These are phyloP conservation scores for Hormiphora californensis DNA, from an alignment of 37 sponge, comb jelly and placozoan genomes.

Conservation along the genomic window DNA sequence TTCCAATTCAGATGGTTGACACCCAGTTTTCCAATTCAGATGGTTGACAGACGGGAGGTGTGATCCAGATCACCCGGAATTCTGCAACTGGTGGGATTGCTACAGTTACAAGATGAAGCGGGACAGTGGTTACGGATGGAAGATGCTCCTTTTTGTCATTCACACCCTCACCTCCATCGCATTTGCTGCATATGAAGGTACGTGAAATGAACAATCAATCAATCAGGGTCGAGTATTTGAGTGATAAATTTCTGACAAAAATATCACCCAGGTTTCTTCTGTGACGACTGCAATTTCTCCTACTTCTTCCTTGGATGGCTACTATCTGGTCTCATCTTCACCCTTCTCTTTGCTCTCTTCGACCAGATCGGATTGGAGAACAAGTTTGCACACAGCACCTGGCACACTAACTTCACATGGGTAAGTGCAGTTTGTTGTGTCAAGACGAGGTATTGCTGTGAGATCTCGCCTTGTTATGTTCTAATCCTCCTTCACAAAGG, in stretches of 20 bases:
- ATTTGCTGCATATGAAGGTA: conserved; percentile 5
- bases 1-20: not conserved
- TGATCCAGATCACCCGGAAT: conserved; percentile 22
- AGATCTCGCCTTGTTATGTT: too few relatives aligned
- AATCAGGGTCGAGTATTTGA: not conserved
- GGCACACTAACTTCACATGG: conserved; percentile 27
- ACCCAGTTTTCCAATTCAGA: not conserved
- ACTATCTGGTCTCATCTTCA: not conserved
- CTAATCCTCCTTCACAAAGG: too few relatives aligned
- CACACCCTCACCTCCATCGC: not conserved
- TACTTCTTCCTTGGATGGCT: conserved; percentile 30
- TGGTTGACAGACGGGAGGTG: conserved; percentile 24
- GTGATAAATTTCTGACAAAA: not conserved
- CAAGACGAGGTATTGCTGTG: too few relatives aligned
- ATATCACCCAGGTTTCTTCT: not conserved
- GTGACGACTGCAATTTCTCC: conserved; percentile 28
- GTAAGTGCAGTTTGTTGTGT: too few relatives aligned
- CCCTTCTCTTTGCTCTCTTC: not conserved
- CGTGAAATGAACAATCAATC: too few relatives aligned
- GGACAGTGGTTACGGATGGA: conserved; percentile 17
- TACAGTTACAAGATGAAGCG: conserved; percentile 35
- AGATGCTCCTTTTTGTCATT: not conserved
- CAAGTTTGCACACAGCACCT: conserved; percentile 19
- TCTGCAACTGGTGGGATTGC: conserved; percentile 30
- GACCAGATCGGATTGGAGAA: conserved; percentile 9